These are phyloP conservation scores for Rhodinocichla rosea DNA, from an alignment of 2,113 vertebrate species.

Conservation along the genomic window DNA sequence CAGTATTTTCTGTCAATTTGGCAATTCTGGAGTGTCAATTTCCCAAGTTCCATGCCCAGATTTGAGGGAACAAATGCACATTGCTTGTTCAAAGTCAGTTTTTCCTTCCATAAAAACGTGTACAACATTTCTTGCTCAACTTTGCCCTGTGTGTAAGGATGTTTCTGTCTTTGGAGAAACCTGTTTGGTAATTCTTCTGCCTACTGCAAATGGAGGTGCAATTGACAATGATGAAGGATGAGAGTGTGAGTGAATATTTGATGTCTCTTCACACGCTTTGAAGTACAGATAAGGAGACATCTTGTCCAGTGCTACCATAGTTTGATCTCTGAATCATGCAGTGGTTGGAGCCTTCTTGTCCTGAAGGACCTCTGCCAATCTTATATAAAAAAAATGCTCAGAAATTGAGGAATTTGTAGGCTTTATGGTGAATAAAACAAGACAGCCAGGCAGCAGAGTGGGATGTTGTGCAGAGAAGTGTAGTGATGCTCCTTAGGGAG, in stretches of 20 bases:
- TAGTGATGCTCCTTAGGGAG: neutral
- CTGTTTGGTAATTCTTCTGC: neutral
- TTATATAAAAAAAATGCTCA: neutral
- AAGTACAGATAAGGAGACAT: neutral
- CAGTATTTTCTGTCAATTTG: neutral
- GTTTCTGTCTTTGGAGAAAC: neutral
- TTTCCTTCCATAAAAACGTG: neutral
- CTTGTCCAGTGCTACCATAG: neutral
- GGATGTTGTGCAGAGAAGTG: neutral
- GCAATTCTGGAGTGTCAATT: neutral
- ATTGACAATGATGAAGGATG: neutral
- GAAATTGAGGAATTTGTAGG: neutral
- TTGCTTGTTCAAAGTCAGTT: neutral
- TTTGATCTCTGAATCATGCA: neutral
- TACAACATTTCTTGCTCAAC: neutral
- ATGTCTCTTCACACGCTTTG: neutral
- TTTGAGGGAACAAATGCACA: neutral
- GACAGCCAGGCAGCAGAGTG: neutral
- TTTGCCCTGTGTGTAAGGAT: neutral
- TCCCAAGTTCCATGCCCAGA: neutral
- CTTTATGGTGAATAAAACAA: neutral
- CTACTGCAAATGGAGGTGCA: neutral
- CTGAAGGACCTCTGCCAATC: neutral
- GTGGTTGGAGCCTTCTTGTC: neutral
- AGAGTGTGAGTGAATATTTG: neutral